Conservation (phyloP, 2,113 vertebrate genomes). For the Ceyx cyanopectus region DNA sequence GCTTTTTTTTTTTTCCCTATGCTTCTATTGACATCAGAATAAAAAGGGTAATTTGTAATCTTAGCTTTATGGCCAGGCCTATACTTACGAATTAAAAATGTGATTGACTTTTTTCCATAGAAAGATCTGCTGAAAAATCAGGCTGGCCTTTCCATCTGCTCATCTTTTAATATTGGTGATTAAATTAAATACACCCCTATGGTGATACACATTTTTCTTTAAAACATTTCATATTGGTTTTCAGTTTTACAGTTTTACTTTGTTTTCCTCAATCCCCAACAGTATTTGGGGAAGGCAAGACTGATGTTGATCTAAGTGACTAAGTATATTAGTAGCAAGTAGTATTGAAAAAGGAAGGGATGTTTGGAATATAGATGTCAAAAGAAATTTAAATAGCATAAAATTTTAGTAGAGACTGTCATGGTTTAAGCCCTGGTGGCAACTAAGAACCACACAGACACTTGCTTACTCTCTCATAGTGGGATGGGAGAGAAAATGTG, state of each 20-base stretch:
- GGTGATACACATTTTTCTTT: neutral
- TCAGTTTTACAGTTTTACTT: neutral
- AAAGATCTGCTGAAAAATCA: neutral
- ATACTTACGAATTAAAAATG: neutral
- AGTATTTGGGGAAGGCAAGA: neutral
- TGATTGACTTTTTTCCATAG: neutral
- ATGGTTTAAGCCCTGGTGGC: neutral
- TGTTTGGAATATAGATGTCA: neutral
- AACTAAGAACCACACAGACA: neutral
- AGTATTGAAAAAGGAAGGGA: neutral
- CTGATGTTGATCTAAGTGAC: neutral
- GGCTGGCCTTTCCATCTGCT: neutral
- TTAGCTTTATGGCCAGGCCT: neutral
- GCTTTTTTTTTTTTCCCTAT: neutral
- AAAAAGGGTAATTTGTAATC: neutral
- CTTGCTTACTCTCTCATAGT: accelerated
- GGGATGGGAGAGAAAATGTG: neutral
- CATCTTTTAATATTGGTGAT: neutral
- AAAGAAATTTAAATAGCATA: neutral
- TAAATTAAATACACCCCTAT: neutral
- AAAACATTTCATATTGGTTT: neutral
- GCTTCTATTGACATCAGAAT: neutral
- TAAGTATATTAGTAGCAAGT: neutral
- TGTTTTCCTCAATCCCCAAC: neutral
- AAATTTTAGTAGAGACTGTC: neutral